Conservation (phyloP, 2,113 vertebrate species). For the Clarias macrocephalus region DNA sequence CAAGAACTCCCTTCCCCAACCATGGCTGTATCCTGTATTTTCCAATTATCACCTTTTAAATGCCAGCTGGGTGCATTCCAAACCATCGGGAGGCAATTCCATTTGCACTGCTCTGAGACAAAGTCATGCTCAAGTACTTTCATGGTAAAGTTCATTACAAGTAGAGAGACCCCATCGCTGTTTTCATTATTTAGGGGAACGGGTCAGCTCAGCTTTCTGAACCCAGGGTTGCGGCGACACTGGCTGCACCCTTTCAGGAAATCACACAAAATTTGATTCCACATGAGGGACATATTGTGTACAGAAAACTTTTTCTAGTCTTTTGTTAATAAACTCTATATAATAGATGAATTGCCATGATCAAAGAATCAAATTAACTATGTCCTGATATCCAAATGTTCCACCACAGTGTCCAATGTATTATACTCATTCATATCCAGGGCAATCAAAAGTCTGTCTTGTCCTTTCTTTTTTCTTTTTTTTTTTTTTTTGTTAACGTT, state of each 20-base stretch:
- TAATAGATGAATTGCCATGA: neutral
- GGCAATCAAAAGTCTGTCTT: conserved; percentile 48
- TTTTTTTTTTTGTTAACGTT: conserved; percentile 4
- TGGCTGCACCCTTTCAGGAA: conserved; percentile 44
- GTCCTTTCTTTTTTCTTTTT: neutral
- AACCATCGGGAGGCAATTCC: conserved; percentile 97
- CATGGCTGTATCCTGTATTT: conserved; percentile 85
- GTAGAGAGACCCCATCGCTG: conserved; percentile 57
- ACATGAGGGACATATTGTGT: neutral
- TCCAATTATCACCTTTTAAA: conserved; percentile 99
- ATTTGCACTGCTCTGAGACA: conserved; percentile 98
- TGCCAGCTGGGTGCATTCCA: conserved; percentile 99
- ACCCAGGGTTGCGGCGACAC: conserved; percentile 69
- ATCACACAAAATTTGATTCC: conserved; percentile 23
- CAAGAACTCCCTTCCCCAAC: conserved; percentile 70
- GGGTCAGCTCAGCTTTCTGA: conserved; percentile 66
- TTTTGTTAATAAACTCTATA: neutral
- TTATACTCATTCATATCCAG: conserved; percentile 50
- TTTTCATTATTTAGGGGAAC: conserved; percentile 62
- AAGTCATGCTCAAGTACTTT: conserved; percentile 95
- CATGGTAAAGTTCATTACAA: conserved; percentile 95
- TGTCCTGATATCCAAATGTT: neutral
- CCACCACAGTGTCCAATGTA: neutral
- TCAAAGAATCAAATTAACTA: neutral
- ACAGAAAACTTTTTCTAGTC: neutral